Base-by-base conservation (phyloP, 2,888 invertebrate species). In the Tenthredo scrophulariae region DNA sequence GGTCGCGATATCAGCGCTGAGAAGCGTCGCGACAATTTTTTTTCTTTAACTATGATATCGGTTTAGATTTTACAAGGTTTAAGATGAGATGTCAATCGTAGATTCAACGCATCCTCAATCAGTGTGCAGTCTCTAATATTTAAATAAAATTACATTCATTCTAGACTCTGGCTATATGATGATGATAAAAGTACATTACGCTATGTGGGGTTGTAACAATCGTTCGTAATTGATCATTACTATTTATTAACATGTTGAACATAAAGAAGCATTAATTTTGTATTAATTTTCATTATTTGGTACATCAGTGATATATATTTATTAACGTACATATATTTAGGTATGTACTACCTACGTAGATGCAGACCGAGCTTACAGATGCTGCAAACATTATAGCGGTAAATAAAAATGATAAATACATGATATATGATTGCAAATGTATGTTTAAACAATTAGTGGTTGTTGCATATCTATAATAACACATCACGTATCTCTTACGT, bases 1-100 rank as follows among this genome's bases (percentile, higher is more conserved):
- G 75, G 77, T 54, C 50, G 50, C 77, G 77, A 77, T 74, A 74
- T 29, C n/a, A 18, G 77, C 54, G 77, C 29, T 33, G 7, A 67
- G 2, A 33, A 26, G 62, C 26, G 13, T 67, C 33, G 33, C 9
- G 40, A 43, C 72, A n/a, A 43, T 43, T 74, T 22, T 40, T 72
- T 43, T 43, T 10, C 13, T 72, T 15, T 2, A 62, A 26, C 26
- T 37, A 37, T 37, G 37, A 33, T 70, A 18, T 70, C n/a, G 33
- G 70, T 33, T n/a, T 4, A 29, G 43, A 29, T 65, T 65, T 29
- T 29, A 65, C 22, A 50, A 50, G 18, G n/a, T 0, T 50, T n/a
- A 50, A 18, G 7, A n/a, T 54, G n/a, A 18, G 0, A n/a, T 7
- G 54, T 54, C n/a, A 54, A 18, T 50, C 50, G 46, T 46, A 15